Evolutionary conservation across 2,797 vertebrate genomes (phyloP), one percentile per base, ranked within the genome.

Genomic region (Allobates femoralis): DNA sequence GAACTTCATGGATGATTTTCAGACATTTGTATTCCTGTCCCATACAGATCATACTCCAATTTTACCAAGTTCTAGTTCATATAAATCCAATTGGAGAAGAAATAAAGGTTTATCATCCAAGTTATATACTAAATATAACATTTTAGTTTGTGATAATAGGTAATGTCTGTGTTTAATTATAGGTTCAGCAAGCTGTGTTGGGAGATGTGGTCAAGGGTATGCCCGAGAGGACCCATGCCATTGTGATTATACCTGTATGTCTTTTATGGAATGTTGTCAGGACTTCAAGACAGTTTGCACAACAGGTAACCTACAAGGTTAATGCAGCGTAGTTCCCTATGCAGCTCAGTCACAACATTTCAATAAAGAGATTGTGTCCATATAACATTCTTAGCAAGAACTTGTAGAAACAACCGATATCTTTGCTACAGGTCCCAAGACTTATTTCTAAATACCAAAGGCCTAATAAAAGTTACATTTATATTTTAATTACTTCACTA

Each of bases 211-310:
- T 90, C 88, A 91, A 85, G 94, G 94, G 87, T 99, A 96, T 93
- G 94, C 95, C 95, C 96, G 97, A 91, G 94, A 94, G 71, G 91
- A 92, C 92, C 82, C 2, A 86, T 99, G 98, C 92, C 97, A 99
- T 90, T 99, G 98, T 94, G 98, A 99, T 90, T 96, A 94, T 89
- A 94, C 18, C 91, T 99, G 98, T 89, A 92, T 97, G 89, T 74
- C 86, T 90, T 97, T 95, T 92, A 93, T 90, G 88, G 98, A 99
- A 90, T 99, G 98, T 95, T 99, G 98, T 91, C 89, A 83, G 50
- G 97, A 99, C 93, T 99, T 93, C 91, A 95, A 94, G 91, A 91
- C 90, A 89, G 88, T 93, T 84, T 99, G 98, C 93, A 96, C 96
- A 64, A 90, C 93, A 92, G 94, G 98, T 99, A 95, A 93, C 94